phyloP scores from a whole-genome alignment of 1,140 invertebrate genomes.

The Potamilus streckersoni region DNA sequence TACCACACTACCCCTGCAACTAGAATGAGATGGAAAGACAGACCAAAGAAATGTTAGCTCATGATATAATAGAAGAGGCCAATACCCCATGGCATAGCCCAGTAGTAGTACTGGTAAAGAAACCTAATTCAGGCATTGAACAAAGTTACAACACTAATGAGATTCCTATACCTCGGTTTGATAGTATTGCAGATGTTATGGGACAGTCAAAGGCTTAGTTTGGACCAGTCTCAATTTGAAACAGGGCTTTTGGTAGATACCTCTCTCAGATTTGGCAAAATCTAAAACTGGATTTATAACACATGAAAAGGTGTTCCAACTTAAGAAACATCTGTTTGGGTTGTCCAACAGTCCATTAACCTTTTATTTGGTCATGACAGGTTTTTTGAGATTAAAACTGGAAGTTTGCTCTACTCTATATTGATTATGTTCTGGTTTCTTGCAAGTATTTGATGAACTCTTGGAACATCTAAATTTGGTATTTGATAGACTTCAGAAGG shows the following conservation, averaged over 20 bases:
- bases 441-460: constrained; percentile 32
- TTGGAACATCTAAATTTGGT: constrained; percentile 31
- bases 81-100: constrained; percentile 24
- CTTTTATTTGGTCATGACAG: constrained; percentile 25
- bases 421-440: constrained; percentile 42
- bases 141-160: constrained; percentile 15
- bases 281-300: constrained; percentile 43
- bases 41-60: constrained; percentile 26
- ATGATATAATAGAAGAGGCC: constrained; percentile 30
- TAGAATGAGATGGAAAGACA: too few relatives aligned
- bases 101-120: constrained; percentile 33
- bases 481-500: constrained; percentile 26
- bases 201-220: constrained; percentile 27
- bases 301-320: constrained; percentile 33
- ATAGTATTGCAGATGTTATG: constrained; percentile 36
- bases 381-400: constrained; percentile 27
- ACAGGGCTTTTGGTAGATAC: constrained; percentile 37
- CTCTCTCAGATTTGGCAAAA: constrained; percentile 23
- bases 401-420: constrained; percentile 35
- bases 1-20: too few relatives aligned
- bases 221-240: constrained; percentile 27
- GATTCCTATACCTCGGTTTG: constrained; percentile 25
- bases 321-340: constrained; percentile 33
- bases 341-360: constrained; percentile 18
- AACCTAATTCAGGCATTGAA: constrained; percentile 37